Percentiles rank a stretch among this genome's conserved stretches.
These are phyloP conservation scores for Isoperla grammatica DNA, from an alignment of 2,888 invertebrate genomes.

Conservation along the genomic window DNA sequence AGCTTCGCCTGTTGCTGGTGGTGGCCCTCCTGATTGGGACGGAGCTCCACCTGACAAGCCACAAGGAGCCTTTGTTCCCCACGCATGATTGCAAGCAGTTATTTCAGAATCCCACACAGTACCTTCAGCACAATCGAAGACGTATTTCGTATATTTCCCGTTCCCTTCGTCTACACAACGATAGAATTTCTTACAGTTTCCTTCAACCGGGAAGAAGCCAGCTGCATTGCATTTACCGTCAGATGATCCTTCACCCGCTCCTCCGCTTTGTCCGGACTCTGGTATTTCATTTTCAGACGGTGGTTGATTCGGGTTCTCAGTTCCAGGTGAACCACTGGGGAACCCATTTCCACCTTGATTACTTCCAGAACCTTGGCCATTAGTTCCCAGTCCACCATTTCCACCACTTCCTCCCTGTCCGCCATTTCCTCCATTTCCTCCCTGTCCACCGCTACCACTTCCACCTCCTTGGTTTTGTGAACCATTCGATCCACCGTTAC, in stretches of 20 bases:
- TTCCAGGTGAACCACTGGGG: conserved; percentile 1
- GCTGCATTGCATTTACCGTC: conserved; percentile 46
- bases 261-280: background rate
- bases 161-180: conserved; percentile 51
- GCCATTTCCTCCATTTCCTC: conserved; percentile 6
- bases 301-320: background rate
- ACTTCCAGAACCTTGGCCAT: conserved; percentile 1
- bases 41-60: background rate
- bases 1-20: background rate
- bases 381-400: background rate
- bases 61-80: conserved; percentile 37
- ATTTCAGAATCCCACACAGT: conserved; percentile 55
- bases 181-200: conserved; percentile 59
- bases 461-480: conserved; percentile 13
- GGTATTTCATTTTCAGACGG: background rate
- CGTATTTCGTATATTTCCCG: conserved; percentile 45
- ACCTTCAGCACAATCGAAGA: conserved; percentile 51
- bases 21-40: background rate
- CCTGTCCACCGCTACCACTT: conserved; percentile 2
- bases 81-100: conserved; percentile 51
- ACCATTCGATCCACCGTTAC: too few species aligned
- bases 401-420: conserved; percentile 16
- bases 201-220: conserved; percentile 58
- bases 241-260: background rate
- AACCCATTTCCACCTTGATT: conserved; percentile 14